These are phyloP conservation scores for Crax fasciolata DNA, from an alignment of 2,797 vertebrate genomes.

Conservation along the genomic window DNA sequence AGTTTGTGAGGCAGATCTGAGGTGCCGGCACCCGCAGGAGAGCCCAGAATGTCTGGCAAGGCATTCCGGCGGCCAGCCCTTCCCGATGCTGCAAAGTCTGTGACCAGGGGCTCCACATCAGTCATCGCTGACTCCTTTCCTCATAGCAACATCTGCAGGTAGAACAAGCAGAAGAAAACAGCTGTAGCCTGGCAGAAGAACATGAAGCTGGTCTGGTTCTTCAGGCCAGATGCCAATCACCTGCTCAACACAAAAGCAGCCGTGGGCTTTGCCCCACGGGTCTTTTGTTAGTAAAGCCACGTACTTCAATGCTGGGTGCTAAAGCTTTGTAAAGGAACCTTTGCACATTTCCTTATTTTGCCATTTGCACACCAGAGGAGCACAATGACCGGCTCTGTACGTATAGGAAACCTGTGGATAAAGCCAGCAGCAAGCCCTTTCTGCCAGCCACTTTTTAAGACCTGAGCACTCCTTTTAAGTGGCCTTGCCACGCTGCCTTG, in stretches of 20 bases:
- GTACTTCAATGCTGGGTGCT: background rate
- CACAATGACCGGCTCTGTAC: background rate
- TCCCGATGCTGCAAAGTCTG: conserved; percentile 88
- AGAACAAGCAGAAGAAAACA: conserved; percentile 29
- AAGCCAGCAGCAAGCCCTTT: background rate
- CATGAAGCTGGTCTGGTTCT: background rate
- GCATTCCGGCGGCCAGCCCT: conserved; percentile 90
- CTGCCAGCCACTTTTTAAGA: background rate
- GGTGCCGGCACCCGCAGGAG: conserved; percentile 75
- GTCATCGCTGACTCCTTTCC: conserved; percentile 88
- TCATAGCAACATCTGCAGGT: conserved; percentile 88
- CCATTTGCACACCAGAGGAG: background rate
- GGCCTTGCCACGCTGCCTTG: background rate
- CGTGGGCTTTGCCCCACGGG: background rate
- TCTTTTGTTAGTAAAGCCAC: background rate
- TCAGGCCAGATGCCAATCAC: background rate
- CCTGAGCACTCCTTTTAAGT: background rate
- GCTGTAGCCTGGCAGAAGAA: background rate
- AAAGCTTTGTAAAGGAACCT: background rate
- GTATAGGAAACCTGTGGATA: background rate
- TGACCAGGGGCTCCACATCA: conserved; percentile 89
- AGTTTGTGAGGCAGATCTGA: conserved; percentile 86
- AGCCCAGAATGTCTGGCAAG: conserved; percentile 88
- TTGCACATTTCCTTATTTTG: accelerated
- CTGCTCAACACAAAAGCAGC: background rate